These are phyloP conservation scores for Xylophagus ater DNA, from an alignment of 2,888 invertebrate species.

Conservation along the genomic window DNA sequence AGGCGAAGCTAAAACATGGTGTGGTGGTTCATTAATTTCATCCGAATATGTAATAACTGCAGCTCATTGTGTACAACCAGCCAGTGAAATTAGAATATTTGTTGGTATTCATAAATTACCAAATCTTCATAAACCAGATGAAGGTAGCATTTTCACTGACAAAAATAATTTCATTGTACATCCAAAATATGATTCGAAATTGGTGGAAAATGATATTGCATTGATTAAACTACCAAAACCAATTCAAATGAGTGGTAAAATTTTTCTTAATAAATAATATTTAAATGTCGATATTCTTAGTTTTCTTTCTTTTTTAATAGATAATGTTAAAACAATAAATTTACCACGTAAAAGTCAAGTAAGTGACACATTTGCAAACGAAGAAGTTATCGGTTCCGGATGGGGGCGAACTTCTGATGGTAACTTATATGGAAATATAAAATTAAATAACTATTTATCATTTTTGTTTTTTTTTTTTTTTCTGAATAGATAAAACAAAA, in stretches of 20 bases:
- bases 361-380: conserved; percentile 30
- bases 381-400: conserved; percentile 38
- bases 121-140: not conserved
- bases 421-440: not conserved
- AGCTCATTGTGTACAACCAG: conserved; percentile 12
- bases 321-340: conserved; percentile 35
- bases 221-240: conserved; percentile 30
- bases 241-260: conserved; percentile 31
- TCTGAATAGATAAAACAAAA: not conserved
- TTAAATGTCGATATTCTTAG: not conserved
- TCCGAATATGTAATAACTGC: conserved; percentile 10
- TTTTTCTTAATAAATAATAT: not conserved
- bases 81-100: not conserved
- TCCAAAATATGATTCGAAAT: conserved; percentile 34
- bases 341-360: conserved; percentile 33
- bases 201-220: conserved; percentile 35
- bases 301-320: conserved; percentile 24
- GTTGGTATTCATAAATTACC: not conserved
- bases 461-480: not conserved
- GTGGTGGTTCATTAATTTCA: conserved; percentile 13
- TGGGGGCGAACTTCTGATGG: conserved; percentile 36
- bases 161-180: conserved; percentile 29
- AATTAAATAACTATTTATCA: not conserved
- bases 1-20: conserved; percentile 3
- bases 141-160: not conserved